Evolutionary conservation across 2,797 vertebrate genomes (phyloP), one percentile per base, ranked within the genome.

Genomic region (Anisognathus igniventris): DNA sequence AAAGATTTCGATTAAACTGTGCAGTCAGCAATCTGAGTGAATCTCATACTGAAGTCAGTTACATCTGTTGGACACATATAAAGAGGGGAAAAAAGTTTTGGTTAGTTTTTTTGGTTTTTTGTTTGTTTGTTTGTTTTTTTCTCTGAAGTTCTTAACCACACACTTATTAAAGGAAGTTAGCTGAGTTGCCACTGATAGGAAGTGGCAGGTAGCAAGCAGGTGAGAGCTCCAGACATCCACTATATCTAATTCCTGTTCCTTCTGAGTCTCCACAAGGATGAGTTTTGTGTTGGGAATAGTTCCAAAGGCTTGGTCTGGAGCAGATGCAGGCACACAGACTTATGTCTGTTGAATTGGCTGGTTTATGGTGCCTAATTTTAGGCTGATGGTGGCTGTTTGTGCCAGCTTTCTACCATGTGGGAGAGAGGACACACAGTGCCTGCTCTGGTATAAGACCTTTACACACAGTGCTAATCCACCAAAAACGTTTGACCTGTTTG

Each of bases 1-100:
- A 88, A 95, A 71, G 83, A 88, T 91, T 90, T 5, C 62, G 47
- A 93, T 93, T 89, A 86, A 94, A 93, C 70, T 73, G 27, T 76
- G 81, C 70, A 88, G 68, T 86, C 90, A 88, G 85, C 66, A 89
- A 51, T 60, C 50, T 74, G 48, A 62, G 18, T 51, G 83, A 78
- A 80, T 90, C 74, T 90, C 60, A 53, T 47, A 50, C 2, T 84
- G 71, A 88, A 95, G 76, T 56, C 77, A 53, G 58, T 72, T 74
- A 37, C 15, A 68, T 57, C 65, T 83, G 9, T 58, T 83, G 81
- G 42, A 83, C 58, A 65, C 72, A 50, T 72, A 54, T 27, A 71
- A 90, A 77, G 30, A 51, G 12, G 2, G 18, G 10, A 2, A 30
- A 47, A 2, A 44, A 22, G 39, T 76, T 89, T 42, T 21, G 18